phyloP scores from a whole-genome alignment of 2,113 vertebrate species.

The Lathamus discolor region DNA sequence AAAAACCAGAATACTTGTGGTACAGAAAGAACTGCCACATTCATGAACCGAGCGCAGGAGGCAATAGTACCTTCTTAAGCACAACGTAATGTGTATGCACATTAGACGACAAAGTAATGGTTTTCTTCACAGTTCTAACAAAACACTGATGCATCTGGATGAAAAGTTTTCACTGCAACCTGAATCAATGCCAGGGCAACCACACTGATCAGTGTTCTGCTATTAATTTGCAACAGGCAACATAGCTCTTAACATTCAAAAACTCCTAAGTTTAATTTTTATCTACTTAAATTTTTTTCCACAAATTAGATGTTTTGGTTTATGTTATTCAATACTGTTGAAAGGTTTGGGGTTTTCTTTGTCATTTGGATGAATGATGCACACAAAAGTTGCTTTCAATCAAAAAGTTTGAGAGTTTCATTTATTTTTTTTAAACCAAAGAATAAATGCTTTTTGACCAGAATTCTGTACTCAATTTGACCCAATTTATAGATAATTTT shows the following conservation, averaged over 20 bases:
- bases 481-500: constrained; percentile 4
- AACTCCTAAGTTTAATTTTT: background rate
- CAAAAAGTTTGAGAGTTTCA: background rate
- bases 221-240: background rate
- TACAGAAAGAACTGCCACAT: background rate
- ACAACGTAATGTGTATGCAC: rapidly evolving
- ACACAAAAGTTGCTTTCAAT: background rate
- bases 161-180: background rate
- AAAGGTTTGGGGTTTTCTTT: background rate
- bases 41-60: background rate
- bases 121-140: background rate
- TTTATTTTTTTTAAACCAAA: background rate
- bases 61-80: background rate
- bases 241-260: background rate
- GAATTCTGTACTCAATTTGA: background rate
- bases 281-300: background rate
- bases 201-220: background rate
- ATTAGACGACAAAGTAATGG: background rate
- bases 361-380: background rate
- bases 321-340: background rate
- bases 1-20: background rate
- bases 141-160: background rate
- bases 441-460: background rate
- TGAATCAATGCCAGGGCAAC: background rate
- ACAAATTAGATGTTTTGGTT: background rate